Conservation (phyloP, 2,113 vertebrate genomes). For the Bos indicus region DNA sequence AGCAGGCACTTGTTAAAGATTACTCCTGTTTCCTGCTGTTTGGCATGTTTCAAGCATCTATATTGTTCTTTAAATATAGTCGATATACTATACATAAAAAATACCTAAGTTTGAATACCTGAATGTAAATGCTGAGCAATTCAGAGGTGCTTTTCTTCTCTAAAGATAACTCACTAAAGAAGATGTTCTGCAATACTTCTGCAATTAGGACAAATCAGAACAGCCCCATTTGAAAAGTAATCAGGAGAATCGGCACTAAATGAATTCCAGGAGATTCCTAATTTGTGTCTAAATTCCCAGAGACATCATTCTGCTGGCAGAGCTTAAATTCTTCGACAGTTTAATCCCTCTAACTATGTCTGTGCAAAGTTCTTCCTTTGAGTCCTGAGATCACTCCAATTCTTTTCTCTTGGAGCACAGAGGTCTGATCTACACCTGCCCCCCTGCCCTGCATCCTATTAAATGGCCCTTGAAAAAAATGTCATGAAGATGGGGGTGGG, state of each 20-base stretch:
- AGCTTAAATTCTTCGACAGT: background rate
- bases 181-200: background rate
- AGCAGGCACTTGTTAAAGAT: slow-evolving; percentile 45
- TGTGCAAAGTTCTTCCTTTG: background rate
- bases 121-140: background rate
- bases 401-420: background rate
- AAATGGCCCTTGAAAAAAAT: background rate
- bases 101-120: background rate
- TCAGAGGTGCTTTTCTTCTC: background rate
- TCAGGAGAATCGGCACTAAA: background rate
- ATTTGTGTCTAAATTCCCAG: background rate
- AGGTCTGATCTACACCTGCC: background rate
- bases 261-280: slow-evolving; percentile 15
- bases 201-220: background rate
- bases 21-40: slow-evolving; percentile 61
- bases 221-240: background rate
- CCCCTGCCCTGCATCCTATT: background rate
- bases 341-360: background rate
- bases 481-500: background rate
- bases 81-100: background rate
- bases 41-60: slow-evolving; percentile 52
- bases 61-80: slow-evolving; percentile 53
- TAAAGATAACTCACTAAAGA: background rate
- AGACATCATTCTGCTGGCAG: background rate
- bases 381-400: background rate